Base-by-base conservation (phyloP, 1,140 invertebrate genomes). In the Elymnias hypermnestra region DNA sequence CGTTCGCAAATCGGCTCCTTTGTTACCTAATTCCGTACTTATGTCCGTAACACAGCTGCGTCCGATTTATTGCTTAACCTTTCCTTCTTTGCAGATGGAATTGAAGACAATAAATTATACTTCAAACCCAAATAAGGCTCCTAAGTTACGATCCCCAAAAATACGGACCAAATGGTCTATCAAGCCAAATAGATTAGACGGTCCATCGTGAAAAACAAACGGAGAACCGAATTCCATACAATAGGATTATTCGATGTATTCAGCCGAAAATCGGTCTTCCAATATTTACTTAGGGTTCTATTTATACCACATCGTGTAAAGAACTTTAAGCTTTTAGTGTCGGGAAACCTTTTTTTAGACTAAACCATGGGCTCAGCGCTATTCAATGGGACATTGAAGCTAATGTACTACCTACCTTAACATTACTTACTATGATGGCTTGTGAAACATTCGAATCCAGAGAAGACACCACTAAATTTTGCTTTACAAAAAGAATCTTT, bases 61-160 rank as follows among this genome's bases (percentile, higher is more conserved):
- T 65, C 72, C 75, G 65, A 84, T 84, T 84, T 84, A 84, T 82
- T 61, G 75, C 73, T 72, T 76, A 84, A 84, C 79, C 79, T 84
- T 84, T 84, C 73, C 70, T 72, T 59, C 70, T 72, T 67, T 66
- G 60, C 70, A 63, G 65, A 78, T 81, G 63, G 78, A 83, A 83
- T 83, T 83, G 78, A 83, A 78, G 69, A 73, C 73, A 63, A 81
- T 83, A 83, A 81, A 78, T 83, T 81, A 81, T 79, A 78, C 72
- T 78, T 83, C 66, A 74, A 77, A 77, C 68, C 75, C 73, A 74
- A 79, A 79, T 83, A 79, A 79, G 72, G 64, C 60, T 56, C 65
- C 72, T 76, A 79, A 82, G 65, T 83, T 83, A 75, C 76, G 72
- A 60, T 65, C 53, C 53, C 42, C 56, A 60, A 62, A 65, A 77